phyloP scores from a whole-genome alignment of 1,140 invertebrate species.

The Neodiprion pinetum region DNA sequence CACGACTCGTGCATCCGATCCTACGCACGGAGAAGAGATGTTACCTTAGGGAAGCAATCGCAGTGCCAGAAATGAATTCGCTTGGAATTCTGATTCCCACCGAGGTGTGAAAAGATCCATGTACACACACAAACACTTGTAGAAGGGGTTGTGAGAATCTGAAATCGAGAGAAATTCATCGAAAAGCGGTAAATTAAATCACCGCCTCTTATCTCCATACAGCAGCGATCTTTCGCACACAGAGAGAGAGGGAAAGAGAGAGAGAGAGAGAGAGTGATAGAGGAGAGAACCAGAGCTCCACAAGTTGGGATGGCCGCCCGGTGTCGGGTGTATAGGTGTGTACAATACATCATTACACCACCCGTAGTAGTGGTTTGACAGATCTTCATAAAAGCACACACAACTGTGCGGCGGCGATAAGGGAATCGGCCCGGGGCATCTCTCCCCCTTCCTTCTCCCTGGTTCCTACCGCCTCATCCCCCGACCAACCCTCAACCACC shows the following conservation, averaged over 20 bases:
- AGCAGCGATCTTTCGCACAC: neutral
- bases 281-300: too few relatives aligned
- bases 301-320: too few relatives aligned
- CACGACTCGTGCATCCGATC: too few relatives aligned
- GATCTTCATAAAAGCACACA: constrained; percentile 7
- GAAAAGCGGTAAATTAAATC: neutral
- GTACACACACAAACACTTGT: too few relatives aligned
- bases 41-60: too few relatives aligned
- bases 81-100: too few relatives aligned
- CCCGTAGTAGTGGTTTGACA: neutral
- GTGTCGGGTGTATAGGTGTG: neutral
- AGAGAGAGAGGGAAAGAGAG: neutral
- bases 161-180: too few relatives aligned
- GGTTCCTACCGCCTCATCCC: constrained; percentile 19
- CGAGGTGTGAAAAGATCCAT: too few relatives aligned
- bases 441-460: constrained; percentile 26
- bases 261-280: neutral
- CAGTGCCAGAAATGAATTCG: too few relatives aligned
- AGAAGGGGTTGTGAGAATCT: too few relatives aligned
- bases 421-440: constrained; percentile 22
- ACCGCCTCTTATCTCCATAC: constrained; percentile 1
- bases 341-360: constrained; percentile 7
- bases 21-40: too few relatives aligned
- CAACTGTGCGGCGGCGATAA: constrained; percentile 4
- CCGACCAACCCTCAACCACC: constrained; percentile 21